A percentile compares a stretch with the other conserved stretches of the same genome.
Conservation (phyloP, 2,797 vertebrate species). For the Geotria australis region DNA sequence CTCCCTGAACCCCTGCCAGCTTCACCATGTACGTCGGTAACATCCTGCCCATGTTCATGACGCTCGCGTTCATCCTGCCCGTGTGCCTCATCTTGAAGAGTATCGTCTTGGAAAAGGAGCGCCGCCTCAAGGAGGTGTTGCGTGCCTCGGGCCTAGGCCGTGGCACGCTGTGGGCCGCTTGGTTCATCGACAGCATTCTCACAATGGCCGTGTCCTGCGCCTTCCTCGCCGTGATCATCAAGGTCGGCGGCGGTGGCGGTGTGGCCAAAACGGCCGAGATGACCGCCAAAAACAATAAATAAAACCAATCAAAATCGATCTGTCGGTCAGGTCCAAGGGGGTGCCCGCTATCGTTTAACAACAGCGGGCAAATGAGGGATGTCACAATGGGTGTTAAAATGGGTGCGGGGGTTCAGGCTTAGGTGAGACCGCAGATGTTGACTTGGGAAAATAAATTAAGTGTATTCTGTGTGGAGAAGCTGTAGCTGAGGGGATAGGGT, state of each 20-base stretch:
- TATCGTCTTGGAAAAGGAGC: slow-evolving; percentile 61
- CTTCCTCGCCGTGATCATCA: slow-evolving; percentile 37
- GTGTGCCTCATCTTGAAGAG: slow-evolving; percentile 70
- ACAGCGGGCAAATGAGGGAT: no score
- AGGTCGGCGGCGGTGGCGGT: slow-evolving; percentile 11
- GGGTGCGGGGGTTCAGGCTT: no score
- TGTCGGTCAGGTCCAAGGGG: no score
- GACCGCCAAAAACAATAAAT: no score
- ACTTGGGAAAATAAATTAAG: no score
- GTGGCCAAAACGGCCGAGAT: no score
- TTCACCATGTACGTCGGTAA: slow-evolving; percentile 46
- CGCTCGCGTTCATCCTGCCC: slow-evolving; percentile 59
- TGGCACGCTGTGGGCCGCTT: slow-evolving; percentile 44
- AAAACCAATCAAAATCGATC: no score
- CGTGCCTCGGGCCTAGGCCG: slow-evolving; percentile 46
- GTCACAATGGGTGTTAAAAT: no score
- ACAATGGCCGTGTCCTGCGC: slow-evolving; percentile 37
- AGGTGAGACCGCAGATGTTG: no score
- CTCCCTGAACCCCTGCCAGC: slow-evolving; percentile 9
- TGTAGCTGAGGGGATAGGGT: no score
- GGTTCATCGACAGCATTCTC: slow-evolving; percentile 48
- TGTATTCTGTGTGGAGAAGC: no score
- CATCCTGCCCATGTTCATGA: slow-evolving; percentile 59
- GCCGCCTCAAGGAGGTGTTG: slow-evolving; percentile 51
- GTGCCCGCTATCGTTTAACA: no score